A percentile compares a stretch with the other conserved stretches of the same genome.
Conservation (phyloP, 2,888 invertebrate genomes). For the Macaria notata region DNA sequence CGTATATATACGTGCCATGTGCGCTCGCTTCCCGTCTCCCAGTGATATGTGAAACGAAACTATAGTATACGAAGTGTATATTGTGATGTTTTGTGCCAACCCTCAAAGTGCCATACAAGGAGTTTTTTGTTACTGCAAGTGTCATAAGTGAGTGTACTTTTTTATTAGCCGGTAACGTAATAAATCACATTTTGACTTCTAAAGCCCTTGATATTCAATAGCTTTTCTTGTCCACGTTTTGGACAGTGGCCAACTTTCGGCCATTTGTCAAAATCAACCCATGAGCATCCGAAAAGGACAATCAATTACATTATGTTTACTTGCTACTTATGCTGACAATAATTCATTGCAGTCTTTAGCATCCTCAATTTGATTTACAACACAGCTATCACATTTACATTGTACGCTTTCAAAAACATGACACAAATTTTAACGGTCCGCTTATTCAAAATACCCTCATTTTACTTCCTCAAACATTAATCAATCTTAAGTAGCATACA, state of each 20-base stretch:
- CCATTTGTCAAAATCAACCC: too few relatives aligned
- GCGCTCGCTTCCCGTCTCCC: conserved; percentile 31
- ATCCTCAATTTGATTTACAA: background rate
- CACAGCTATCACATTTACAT: conserved; percentile 1
- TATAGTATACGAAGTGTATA: conserved; percentile 63
- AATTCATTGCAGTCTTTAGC: too few relatives aligned
- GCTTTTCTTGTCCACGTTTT: too few relatives aligned
- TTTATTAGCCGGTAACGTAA: background rate
- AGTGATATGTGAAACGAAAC: conserved; percentile 58
- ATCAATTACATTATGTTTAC: too few relatives aligned
- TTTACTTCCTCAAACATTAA: conserved; percentile 7
- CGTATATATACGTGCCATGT: conserved; percentile 40
- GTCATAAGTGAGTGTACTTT: conserved; percentile 55
- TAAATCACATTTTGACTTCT: conserved; percentile 2
- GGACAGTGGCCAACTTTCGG: too few relatives aligned
- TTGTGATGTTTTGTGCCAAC: conserved; percentile 77
- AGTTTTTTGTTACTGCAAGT: conserved; percentile 49
- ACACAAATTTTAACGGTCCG: conserved; percentile 8
- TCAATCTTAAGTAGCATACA: conserved; percentile 4
- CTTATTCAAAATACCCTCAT: conserved; percentile 7
- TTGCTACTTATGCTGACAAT: too few relatives aligned
- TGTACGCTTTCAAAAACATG: conserved; percentile 10
- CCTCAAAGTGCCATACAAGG: conserved; percentile 67
- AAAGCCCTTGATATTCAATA: too few relatives aligned
- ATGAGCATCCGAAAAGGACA: too few relatives aligned